phyloP scores from a whole-genome alignment of 2,888 invertebrate species.

The Brachypalpus laphriformis region DNA sequence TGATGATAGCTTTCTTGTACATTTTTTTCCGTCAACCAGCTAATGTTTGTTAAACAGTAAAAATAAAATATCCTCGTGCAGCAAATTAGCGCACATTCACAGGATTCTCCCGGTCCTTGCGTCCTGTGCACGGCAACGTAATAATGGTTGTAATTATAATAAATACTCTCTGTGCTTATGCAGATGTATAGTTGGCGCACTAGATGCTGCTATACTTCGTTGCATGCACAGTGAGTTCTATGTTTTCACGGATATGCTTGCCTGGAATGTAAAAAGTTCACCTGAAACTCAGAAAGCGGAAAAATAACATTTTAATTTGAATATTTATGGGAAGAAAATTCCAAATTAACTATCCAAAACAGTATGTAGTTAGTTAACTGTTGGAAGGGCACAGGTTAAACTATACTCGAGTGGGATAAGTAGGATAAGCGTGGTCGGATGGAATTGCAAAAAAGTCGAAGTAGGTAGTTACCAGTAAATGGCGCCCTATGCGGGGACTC shows the following conservation, averaged over 20 bases:
- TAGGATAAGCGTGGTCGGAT: no score
- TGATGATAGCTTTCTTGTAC: neutral
- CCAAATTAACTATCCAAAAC: slow-evolving; percentile 30
- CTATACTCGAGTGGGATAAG: neutral
- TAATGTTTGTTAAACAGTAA: neutral
- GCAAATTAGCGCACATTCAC: neutral
- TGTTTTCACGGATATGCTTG: slow-evolving; percentile 6
- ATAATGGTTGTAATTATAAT: slow-evolving; percentile 24
- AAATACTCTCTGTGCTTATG: neutral
- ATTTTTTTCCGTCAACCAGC: neutral
- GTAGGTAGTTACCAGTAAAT: neutral
- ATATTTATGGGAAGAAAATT: slow-evolving; percentile 44
- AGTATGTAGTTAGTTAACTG: neutral
- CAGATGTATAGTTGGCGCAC: slow-evolving; percentile 18
- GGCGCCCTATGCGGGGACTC: neutral
- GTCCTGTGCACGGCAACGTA: neutral
- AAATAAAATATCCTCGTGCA: neutral
- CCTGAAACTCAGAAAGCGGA: slow-evolving; percentile 36
- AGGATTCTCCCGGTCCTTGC: neutral
- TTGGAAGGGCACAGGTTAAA: neutral
- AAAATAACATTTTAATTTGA: slow-evolving; percentile 59
- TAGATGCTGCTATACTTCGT: slow-evolving; percentile 20
- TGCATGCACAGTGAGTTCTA: slow-evolving; percentile 16
- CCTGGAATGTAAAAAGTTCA: slow-evolving; percentile 3
- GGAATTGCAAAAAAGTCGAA: neutral